Conservation (phyloP, 2,888 invertebrate genomes). For the Pantelozetes paolii region DNA sequence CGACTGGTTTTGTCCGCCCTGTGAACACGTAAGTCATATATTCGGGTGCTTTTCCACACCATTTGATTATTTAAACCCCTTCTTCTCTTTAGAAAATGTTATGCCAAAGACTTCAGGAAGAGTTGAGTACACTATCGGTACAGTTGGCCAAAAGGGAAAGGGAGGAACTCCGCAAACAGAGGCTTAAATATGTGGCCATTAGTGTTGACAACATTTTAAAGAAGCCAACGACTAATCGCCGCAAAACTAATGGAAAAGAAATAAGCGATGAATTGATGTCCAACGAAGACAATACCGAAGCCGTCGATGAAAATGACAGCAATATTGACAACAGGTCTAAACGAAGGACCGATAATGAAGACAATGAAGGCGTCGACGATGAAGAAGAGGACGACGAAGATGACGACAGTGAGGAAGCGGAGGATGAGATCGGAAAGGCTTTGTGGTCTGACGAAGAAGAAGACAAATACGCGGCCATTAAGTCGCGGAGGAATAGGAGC, state of each 20-base stretch:
- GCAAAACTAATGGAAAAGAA: slow-evolving; percentile 49
- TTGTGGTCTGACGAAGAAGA: slow-evolving; percentile 53
- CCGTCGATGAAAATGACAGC: slow-evolving; percentile 27
- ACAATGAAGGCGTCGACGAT: slow-evolving; percentile 39
- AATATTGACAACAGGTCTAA: not conserved
- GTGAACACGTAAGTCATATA: slow-evolving; percentile 67
- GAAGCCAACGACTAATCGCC: not conserved
- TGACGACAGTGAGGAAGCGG: not conserved
- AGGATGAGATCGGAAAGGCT: slow-evolving; percentile 51
- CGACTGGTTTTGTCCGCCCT: slow-evolving; percentile 96
- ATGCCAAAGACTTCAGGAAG: slow-evolving; percentile 67
- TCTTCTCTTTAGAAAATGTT: slow-evolving; percentile 58
- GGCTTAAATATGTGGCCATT: slow-evolving; percentile 69
- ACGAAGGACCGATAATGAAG: slow-evolving; percentile 9
- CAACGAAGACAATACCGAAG: not conserved
- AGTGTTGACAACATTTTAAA: slow-evolving; percentile 66
- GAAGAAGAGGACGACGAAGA: slow-evolving; percentile 36
- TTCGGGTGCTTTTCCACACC: no score
- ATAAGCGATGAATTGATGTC: not conserved
- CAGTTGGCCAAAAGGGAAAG: slow-evolving; percentile 59
- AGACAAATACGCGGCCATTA: slow-evolving; percentile 47
- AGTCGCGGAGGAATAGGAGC: slow-evolving; percentile 43
- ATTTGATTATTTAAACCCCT: slow-evolving; percentile 21
- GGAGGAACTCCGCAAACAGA: slow-evolving; percentile 68
- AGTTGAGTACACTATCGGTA: slow-evolving; percentile 58